Evolutionary conservation across 2,888 invertebrate genomes (phyloP), one percentile per base, ranked within the genome.

Genomic region (Asteroscopus sphinx): DNA sequence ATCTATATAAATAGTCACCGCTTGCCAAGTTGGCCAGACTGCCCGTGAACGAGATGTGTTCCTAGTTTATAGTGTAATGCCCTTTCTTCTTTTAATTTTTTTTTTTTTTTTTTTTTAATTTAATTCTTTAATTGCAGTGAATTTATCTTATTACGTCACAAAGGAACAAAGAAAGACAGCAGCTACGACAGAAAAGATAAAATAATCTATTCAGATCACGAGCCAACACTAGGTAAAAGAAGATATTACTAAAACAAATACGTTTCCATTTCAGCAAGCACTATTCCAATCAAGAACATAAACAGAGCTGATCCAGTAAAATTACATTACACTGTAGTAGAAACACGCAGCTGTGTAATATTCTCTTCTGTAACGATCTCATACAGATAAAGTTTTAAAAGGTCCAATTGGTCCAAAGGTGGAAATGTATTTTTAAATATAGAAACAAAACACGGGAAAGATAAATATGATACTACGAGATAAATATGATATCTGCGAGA

Each of bases 1-100:
- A 89, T 90, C 89, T 83, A 89, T 88, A 90, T 91, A 91, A 89
- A 83, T 80, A 81, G 78, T 75, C n/a, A 72, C 37, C 47, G 79
- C 80, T 79, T 92, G 92, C 93, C 93, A 93, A 93, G 80, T 93
- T 91, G 91, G 90, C 91, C 88, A 87, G 85, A 73, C 74, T 77
- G 85, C 77, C 82, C 84, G 82, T 88, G 87, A 86, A 87, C 86
- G 85, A 82, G 62, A 72, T 68, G 64, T 72, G 62, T 68, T 55
- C 45, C 48, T 59, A 73, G 66, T 66, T 67, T 69, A 59, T 54
- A 49, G 41, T 40, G 51, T 51, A 36, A 39, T 44, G 46, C 49
- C 64, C 52, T 47, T 57, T 58, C 57, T 53, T 25, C 25, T n/a
- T n/a, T 21, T 21, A 21, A 21, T 21, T 21, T 3, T 21, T 21